Percentiles rank a stretch among this genome's conserved stretches.
Evolutionary conservation across 2,888 invertebrate species (phyloP).

Genomic region (Pegoplata infirma): DNA sequence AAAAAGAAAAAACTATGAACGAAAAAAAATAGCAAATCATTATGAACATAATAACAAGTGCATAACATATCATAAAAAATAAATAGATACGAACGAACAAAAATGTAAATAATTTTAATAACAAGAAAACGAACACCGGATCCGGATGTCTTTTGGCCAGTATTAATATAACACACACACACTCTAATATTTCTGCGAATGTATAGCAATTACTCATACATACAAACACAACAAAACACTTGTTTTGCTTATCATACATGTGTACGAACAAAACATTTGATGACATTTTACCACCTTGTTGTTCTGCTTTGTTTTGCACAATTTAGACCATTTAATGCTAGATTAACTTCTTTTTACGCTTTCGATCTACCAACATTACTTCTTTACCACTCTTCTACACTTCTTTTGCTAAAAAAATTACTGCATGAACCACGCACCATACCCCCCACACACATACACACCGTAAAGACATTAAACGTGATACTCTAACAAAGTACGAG

Average conservation of each 20-base stretch:
- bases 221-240: background rate
- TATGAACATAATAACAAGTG: background rate
- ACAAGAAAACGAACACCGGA: conserved; percentile 24
- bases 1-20: too few species aligned
- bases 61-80: background rate
- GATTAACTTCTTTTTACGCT: conserved; percentile 65
- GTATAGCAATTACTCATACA: background rate
- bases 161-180: background rate
- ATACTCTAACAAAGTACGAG: background rate
- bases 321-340: conserved; percentile 73
- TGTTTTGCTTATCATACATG: background rate
- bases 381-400: background rate
- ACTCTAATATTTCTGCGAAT: background rate
- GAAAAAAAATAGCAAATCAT: background rate
- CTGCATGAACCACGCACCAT: background rate
- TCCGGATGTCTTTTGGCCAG: conserved; percentile 23
- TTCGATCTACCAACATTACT: conserved; percentile 25
- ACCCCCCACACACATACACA: background rate
- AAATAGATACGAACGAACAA: background rate
- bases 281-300: conserved; percentile 37
- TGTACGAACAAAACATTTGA: conserved; percentile 12
- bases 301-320: conserved; percentile 63
- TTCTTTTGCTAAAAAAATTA: background rate
- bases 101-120: background rate
- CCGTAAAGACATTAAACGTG: background rate